Conservation (phyloP, 2,797 vertebrate genomes). For the Myiothlypis coronata region DNA sequence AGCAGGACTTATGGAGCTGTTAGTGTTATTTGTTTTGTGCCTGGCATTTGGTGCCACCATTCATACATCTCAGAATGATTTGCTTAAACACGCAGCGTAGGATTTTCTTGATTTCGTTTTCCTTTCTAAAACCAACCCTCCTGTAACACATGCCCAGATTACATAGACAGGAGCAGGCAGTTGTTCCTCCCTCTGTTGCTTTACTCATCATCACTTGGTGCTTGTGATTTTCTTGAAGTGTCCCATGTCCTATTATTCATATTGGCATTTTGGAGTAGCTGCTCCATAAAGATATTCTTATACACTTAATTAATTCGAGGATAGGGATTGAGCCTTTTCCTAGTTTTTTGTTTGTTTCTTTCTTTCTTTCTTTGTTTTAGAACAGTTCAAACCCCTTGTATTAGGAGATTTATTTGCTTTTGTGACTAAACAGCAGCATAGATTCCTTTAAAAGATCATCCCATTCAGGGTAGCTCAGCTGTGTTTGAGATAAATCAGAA, state of each 20-base stretch:
- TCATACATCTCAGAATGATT: constrained; percentile 36
- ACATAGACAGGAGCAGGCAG: background rate
- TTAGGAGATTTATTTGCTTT: constrained; percentile 11
- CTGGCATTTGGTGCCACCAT: constrained; percentile 49
- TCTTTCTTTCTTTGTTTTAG: background rate
- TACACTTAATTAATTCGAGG: background rate
- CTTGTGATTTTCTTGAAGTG: background rate
- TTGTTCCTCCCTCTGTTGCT: background rate
- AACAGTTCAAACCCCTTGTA: background rate
- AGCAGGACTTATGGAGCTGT: constrained; percentile 49
- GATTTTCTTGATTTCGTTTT: constrained; percentile 22
- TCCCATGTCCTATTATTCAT: background rate
- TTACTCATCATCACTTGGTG: background rate
- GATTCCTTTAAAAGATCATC: background rate
- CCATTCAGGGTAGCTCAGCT: background rate
- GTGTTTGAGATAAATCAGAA: background rate
- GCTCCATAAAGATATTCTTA: background rate
- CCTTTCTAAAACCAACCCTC: background rate
- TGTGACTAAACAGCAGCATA: background rate
- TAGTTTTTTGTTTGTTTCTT: background rate
- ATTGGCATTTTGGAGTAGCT: background rate
- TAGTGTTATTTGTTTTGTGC: constrained; percentile 53
- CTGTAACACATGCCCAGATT: background rate
- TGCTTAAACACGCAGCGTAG: background rate
- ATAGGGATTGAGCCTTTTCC: background rate